These are phyloP conservation scores for Equus quagga DNA, from an alignment of 2,113 vertebrate genomes.

Conservation along the genomic window DNA sequence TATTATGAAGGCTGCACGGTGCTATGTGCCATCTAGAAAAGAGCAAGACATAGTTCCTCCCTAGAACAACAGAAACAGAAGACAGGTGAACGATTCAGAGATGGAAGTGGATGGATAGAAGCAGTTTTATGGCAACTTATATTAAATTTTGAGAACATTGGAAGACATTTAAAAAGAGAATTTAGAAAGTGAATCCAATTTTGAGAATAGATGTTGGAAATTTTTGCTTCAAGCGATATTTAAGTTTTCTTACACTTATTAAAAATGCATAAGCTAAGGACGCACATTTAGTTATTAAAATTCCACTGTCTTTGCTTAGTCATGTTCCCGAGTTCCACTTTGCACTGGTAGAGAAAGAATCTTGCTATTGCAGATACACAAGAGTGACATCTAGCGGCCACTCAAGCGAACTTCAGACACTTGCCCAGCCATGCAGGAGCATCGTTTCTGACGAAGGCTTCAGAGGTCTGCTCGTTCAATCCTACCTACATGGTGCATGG, in stretches of 20 bases:
- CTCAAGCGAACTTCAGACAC: neutral
- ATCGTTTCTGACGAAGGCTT: too few relatives aligned
- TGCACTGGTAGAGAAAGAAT: neutral
- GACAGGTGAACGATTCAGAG: neutral
- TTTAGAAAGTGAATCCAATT: neutral
- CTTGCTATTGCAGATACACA: neutral
- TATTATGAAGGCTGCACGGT: neutral
- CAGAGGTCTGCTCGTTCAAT: neutral
- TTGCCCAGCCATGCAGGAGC: fast-evolving
- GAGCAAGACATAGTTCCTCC: neutral
- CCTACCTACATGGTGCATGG: fast-evolving
- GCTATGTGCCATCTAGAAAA: neutral
- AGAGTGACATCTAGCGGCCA: slow-evolving; percentile 44
- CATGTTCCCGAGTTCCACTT: neutral
- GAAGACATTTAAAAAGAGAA: neutral
- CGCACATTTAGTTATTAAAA: neutral
- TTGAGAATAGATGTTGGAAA: neutral
- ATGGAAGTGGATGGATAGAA: neutral
- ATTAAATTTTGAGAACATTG: neutral
- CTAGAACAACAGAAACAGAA: neutral
- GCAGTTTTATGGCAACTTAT: neutral
- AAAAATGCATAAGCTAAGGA: neutral
- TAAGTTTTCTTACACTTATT: neutral
- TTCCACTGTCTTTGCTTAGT: neutral
- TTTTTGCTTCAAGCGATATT: neutral